Conservation (phyloP, 2,888 invertebrate genomes). For the Synanthedon andrenaeformis region DNA sequence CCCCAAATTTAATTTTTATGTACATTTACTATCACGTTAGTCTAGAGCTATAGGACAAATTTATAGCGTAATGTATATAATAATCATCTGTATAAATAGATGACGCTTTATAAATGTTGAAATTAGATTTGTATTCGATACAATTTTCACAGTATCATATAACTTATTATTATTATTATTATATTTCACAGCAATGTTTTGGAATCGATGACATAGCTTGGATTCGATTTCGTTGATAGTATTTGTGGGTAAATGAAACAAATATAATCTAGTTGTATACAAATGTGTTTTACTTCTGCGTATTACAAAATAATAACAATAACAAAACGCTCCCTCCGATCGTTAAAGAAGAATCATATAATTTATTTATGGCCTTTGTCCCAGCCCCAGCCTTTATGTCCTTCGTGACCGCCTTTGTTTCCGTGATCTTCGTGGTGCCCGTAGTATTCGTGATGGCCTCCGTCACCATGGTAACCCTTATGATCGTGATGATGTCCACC, state of each 20-base stretch:
- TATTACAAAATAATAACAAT: constrained; percentile 50
- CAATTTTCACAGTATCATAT: too few species aligned
- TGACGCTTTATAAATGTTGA: too few species aligned
- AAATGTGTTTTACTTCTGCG: constrained; percentile 2
- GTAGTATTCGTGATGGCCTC: constrained; percentile 80
- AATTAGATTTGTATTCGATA: too few species aligned
- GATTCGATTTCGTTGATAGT: too few species aligned
- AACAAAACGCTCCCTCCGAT: constrained; percentile 25
- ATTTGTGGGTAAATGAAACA: constrained; percentile 5
- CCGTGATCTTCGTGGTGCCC: constrained; percentile 77
- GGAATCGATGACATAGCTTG: too few species aligned
- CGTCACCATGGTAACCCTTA: constrained; percentile 81
- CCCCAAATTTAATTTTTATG: too few species aligned
- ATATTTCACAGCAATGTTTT: too few species aligned
- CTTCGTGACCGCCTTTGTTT: constrained; percentile 82
- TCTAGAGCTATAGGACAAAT: too few species aligned
- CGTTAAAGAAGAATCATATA: constrained; percentile 20
- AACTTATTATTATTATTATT: too few species aligned
- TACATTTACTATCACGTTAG: too few species aligned
- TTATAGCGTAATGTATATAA: too few species aligned
- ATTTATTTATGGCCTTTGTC: constrained; percentile 55
- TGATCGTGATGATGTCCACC: constrained; percentile 83
- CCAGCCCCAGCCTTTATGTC: constrained; percentile 83
- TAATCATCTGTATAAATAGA: too few species aligned
- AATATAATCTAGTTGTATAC: constrained; percentile 17